phyloP scores from a whole-genome alignment of 2,888 invertebrate genomes.

The Actias luna region DNA sequence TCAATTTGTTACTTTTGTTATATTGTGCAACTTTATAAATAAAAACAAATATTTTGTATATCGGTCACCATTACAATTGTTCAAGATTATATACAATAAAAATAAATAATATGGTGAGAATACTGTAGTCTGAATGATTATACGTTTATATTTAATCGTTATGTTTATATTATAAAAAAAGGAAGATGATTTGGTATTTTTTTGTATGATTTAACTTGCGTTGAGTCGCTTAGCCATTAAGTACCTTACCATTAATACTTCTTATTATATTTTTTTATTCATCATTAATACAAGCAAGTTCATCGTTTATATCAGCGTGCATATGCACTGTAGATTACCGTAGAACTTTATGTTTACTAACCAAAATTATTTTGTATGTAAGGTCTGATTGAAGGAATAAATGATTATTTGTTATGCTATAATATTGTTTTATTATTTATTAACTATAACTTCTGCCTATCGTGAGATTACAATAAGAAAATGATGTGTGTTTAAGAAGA shows the following conservation, averaged over 20 bases:
- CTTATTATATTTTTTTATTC: neutral
- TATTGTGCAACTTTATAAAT: too few relatives aligned
- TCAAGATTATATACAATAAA: neutral
- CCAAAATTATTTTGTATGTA: neutral
- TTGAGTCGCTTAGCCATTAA: neutral
- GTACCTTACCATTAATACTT: neutral
- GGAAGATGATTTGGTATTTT: neutral
- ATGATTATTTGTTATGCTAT: conserved; percentile 11
- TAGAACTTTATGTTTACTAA: neutral
- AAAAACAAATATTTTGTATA: too few relatives aligned
- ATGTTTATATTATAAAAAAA: neutral
- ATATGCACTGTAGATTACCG: neutral
- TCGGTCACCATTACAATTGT: neutral
- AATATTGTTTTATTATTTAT: neutral
- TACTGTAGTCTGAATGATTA: neutral
- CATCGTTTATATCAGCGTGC: neutral
- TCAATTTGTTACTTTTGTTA: neutral
- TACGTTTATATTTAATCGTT: neutral
- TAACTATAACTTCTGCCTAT: too few relatives aligned
- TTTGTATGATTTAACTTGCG: neutral
- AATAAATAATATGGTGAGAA: neutral
- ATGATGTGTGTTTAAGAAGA: too few relatives aligned
- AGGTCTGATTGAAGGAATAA: conserved; percentile 9
- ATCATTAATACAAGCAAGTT: neutral
- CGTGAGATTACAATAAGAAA: too few relatives aligned